phyloP scores from a whole-genome alignment of 2,113 vertebrate species.

The Hippolais icterina region DNA sequence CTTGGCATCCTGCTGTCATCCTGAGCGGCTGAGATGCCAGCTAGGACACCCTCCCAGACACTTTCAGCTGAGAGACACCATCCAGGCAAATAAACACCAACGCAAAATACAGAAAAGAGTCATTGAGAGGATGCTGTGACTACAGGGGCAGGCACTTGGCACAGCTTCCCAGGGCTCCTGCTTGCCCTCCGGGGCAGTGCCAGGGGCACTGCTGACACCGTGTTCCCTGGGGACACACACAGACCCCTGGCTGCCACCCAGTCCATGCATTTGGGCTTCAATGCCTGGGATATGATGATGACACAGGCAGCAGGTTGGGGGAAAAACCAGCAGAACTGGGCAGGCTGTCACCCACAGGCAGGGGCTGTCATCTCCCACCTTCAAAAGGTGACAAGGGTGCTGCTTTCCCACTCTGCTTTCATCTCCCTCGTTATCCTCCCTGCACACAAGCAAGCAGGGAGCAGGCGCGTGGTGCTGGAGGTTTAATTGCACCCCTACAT shows the following conservation, averaged over 20 bases:
- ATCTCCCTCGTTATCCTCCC: background rate
- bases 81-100: background rate
- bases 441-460: background rate
- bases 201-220: background rate
- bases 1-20: background rate
- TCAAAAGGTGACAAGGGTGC: background rate
- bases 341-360: background rate
- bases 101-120: rapidly evolving
- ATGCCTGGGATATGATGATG: background rate
- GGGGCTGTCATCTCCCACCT: background rate
- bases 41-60: background rate
- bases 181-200: rapidly evolving
- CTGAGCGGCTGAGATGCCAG: rapidly evolving
- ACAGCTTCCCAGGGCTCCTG: rapidly evolving
- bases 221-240: background rate
- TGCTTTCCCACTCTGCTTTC: background rate
- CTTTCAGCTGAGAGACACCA: background rate
- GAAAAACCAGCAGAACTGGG: background rate
- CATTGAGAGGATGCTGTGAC: background rate
- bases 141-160: background rate
- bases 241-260: background rate
- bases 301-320: no score
- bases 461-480: background rate
- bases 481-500: background rate
- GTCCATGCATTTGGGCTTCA: rapidly evolving